Evolutionary conservation across 2,888 invertebrate species (phyloP), one percentile per base, ranked within the genome.

Genomic region (Micoletzkya japonica): DNA sequence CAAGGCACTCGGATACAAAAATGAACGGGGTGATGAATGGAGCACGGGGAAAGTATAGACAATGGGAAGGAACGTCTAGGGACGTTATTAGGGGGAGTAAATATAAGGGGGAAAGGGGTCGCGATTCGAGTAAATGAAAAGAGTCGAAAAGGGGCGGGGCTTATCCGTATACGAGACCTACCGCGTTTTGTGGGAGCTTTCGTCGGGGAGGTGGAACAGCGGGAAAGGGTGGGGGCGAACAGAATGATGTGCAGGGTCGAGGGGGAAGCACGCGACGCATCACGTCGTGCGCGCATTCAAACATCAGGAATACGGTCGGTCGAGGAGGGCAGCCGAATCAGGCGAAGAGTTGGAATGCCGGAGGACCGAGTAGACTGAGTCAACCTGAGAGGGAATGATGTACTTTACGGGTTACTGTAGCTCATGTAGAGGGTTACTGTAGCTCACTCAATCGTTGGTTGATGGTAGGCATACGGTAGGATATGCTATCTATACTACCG

Each of bases 301-400:
- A 37, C 20, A 52, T 64, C 36, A 64, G 17, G 64, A 52, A 36
- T 64, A 64, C 52, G 64, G 64, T 64, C 64, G 50, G 24, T 64
- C 64, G 52, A 64, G 64, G 6, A 64, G 64, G 20, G 64, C 64
- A n/a, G 64, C 52, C 34, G 64, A 64, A 24, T 64, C 64, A 20
- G 64, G 64, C 17, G 64, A 64, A 2, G 52, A 26, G 24, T 64
- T 64, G 24, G 64, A 36, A 26, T 36, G 34, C n/a, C 64, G 64
- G 7, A 64, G 64, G 28, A 64, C 64, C 7, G 64, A 64, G 37
- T 64, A 64, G 26, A 64, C 64, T 28, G 64, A 64, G 36, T 64
- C 64, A n/a, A 64, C 64, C 64, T 64, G 64, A 2, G 50, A 30
- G 20, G n/a, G 4, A 26, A 52, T n/a, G n/a, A n/a, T n/a, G n/a